Percentiles rank a stretch among this genome's conserved stretches.
These are phyloP conservation scores for Trachelus stipa DNA, from an alignment of 2,888 invertebrate species.

Conservation along the genomic window DNA sequence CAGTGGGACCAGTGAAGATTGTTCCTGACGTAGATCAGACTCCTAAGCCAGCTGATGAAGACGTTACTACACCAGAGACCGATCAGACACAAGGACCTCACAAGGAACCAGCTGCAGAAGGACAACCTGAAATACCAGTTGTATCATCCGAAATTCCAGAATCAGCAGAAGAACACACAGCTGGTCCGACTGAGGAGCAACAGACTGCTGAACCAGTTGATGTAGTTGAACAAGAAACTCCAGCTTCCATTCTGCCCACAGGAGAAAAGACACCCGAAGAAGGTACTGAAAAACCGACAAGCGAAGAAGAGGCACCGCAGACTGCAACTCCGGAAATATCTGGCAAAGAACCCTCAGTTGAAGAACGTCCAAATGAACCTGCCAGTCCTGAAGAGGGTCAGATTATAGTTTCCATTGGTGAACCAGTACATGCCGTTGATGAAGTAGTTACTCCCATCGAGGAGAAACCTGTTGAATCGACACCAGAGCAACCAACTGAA, in stretches of 20 bases:
- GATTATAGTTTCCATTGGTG: not conserved
- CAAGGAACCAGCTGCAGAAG: constrained; percentile 13
- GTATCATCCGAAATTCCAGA: constrained; percentile 12
- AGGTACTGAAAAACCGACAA: constrained; percentile 12
- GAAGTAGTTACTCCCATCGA: constrained; percentile 20
- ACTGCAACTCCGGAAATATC: constrained; percentile 17
- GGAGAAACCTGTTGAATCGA: constrained; percentile 15
- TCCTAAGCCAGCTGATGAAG: constrained; percentile 12
- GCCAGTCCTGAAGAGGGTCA: constrained; percentile 7
- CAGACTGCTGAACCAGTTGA: constrained; percentile 26
- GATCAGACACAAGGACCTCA: constrained; percentile 11
- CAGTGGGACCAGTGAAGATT: no score
- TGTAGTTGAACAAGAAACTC: constrained; percentile 15
- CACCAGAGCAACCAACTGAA: constrained; percentile 6
- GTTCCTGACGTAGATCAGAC: constrained; percentile 5
- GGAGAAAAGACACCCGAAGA: no score
- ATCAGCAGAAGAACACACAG: constrained; percentile 17
- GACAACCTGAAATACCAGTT: not conserved
- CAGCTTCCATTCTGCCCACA: not conserved
- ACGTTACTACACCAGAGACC: constrained; percentile 8
- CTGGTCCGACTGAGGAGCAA: constrained; percentile 19
- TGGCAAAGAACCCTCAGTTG: constrained; percentile 11
- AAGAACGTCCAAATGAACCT: not conserved
- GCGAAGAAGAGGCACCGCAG: constrained; percentile 19
- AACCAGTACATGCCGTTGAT: constrained; percentile 6